Percentiles rank a stretch among this genome's conserved stretches.
phyloP scores from a whole-genome alignment of 2,888 invertebrate species.

The Drosophila macrothrix region DNA sequence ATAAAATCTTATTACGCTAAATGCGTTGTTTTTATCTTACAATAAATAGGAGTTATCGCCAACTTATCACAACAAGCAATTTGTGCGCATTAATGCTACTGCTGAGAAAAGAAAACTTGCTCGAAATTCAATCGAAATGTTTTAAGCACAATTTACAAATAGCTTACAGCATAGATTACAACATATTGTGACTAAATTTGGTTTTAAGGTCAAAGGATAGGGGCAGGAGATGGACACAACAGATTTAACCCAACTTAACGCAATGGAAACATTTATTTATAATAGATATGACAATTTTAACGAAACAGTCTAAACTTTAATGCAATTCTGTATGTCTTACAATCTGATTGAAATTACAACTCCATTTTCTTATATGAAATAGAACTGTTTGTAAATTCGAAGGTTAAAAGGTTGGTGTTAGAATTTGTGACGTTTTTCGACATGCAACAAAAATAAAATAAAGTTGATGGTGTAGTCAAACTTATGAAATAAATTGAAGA shows the following conservation, averaged over 20 bases:
- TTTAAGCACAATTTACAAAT: conserved; percentile 7
- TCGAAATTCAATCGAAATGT: conserved; percentile 8
- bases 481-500: neutral
- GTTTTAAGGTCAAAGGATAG: neutral
- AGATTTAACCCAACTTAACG: neutral
- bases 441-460: neutral
- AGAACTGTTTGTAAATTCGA: neutral
- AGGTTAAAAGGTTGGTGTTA: no score
- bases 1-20: conserved; percentile 66
- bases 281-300: neutral
- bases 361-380: neutral
- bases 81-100: conserved; percentile 52
- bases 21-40: conserved; percentile 40
- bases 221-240: neutral
- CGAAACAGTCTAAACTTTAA: neutral
- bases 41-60: conserved; percentile 52
- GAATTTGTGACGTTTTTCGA: neutral
- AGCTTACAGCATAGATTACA: conserved; percentile 3
- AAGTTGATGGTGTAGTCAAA: neutral
- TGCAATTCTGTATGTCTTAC: neutral
- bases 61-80: conserved; percentile 60
- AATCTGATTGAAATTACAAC: neutral
- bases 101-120: conserved; percentile 9
- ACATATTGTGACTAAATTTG: conserved; percentile 12
- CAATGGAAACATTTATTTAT: neutral